Base-by-base conservation (phyloP, 2,888 invertebrate genomes). In the Tridacna crocea region DNA sequence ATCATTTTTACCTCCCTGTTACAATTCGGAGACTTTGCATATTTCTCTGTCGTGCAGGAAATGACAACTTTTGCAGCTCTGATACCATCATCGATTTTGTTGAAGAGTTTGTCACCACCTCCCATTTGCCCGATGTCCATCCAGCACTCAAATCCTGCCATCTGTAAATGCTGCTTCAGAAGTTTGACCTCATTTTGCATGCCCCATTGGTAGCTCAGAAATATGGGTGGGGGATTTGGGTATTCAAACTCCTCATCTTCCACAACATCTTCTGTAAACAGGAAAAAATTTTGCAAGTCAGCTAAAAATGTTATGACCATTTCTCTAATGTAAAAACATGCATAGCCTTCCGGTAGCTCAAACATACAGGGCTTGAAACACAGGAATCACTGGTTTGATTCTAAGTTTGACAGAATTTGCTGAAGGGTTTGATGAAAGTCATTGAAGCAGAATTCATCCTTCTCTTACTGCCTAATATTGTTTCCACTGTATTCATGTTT, bases 91-190 rank as follows among this genome's bases (percentile, higher is more conserved):
- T 94, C 94, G 58, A 94, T 94, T 80, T 93, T 93, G 70, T 90
- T 90, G 83, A 92, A 93, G 61, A 93, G 87, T 79, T 93, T 94
- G 84, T 94, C 94, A 22, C 94, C 94, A 0, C 94, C 94, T 22
- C 94, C 94, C 94, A 94, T 94, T 85, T 94, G 93, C 51, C 94
- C 94, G 65, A 93, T 90, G 84, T 94, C 94, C 91, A 94, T 91
- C 94, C 94, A 94, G 80, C 93, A 92, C 51, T 88, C 87, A 80
- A 90, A 93, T 17, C 93, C 93, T 4, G 93, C 93, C 92, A 90
- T 90, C 77, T 90, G 89, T 68, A 93, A 88, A 79, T 94, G 93
- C n/a, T 91, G 88, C 60, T 89, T 87, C 27, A 94, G 82, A 13
- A 92, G 80, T 79, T 92, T 92, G 27, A 92, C 93, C 88, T 93